Evolutionary conservation across 1,140 invertebrate genomes (phyloP).

Genomic region (Pachyrhynchus sulphureomaculatus): DNA sequence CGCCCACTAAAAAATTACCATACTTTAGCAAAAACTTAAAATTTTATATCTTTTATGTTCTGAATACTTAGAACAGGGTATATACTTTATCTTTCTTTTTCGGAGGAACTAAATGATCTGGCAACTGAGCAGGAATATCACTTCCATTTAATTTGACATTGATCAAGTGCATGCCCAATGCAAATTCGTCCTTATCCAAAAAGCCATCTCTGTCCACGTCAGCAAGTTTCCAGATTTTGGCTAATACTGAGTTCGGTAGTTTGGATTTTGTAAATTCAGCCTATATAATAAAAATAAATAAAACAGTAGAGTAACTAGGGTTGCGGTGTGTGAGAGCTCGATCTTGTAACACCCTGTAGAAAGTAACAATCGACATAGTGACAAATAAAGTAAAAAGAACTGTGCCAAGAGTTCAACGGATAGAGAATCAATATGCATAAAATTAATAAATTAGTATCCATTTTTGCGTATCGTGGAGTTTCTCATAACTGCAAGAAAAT

Average conservation of each 20-base stretch:
- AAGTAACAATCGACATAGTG: too few relatives aligned
- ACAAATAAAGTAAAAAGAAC: too few relatives aligned
- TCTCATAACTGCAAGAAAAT: too few relatives aligned
- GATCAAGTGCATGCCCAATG: constrained; percentile 97
- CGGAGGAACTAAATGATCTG: constrained; percentile 92
- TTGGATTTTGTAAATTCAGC: constrained; percentile 97
- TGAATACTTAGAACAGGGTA: constrained; percentile 8
- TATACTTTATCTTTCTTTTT: constrained; percentile 60
- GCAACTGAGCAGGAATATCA: constrained; percentile 87
- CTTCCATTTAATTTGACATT: constrained; percentile 90
- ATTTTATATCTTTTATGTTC: not conserved
- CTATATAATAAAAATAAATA: not conserved
- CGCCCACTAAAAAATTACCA: not conserved
- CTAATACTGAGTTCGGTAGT: constrained; percentile 93
- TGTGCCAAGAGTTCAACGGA: too few relatives aligned
- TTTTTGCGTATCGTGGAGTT: too few relatives aligned
- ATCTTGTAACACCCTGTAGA: too few relatives aligned
- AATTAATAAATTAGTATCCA: too few relatives aligned
- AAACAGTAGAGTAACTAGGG: not conserved
- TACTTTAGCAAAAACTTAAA: not conserved
- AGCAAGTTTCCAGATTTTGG: constrained; percentile 96
- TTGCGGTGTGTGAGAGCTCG: too few relatives aligned
- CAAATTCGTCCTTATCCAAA: constrained; percentile 96
- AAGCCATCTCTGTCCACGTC: constrained; percentile 96
- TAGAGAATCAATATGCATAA: too few relatives aligned